Conservation (phyloP, 1,140 invertebrate species). For the Pogonomyrmex barbatus region DNA sequence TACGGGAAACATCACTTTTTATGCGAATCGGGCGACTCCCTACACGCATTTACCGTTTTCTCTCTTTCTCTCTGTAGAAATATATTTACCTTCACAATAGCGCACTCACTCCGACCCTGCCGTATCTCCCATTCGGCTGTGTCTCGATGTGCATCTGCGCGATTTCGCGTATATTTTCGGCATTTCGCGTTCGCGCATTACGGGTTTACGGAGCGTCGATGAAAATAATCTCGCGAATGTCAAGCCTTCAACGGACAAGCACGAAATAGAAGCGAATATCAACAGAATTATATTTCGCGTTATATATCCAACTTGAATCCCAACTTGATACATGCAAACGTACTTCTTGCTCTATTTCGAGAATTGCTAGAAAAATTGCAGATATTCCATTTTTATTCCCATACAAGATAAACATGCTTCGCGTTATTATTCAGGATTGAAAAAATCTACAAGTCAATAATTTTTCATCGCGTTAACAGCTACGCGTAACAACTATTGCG, state of each 20-base stretch:
- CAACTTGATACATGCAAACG: background rate
- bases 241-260: constrained; percentile 22
- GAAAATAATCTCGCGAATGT: constrained; percentile 52
- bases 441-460: background rate
- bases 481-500: background rate
- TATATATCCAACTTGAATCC: background rate
- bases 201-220: constrained; percentile 39
- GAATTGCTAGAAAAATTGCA: background rate
- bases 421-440: background rate
- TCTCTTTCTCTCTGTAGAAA: background rate
- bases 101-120: background rate
- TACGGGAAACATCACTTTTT: constrained; percentile 27
- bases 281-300: constrained; percentile 22
- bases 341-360: constrained; percentile 23
- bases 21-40: background rate
- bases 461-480: background rate
- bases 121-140: background rate
- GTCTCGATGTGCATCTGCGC: constrained; percentile 21
- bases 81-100: constrained; percentile 18
- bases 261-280: constrained; percentile 35
- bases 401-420: background rate
- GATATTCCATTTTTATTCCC: background rate
- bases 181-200: constrained; percentile 33
- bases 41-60: background rate
- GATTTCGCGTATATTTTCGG: constrained; percentile 35